Evolutionary conservation across 1,140 invertebrate genomes (phyloP), one percentile per base, ranked within the genome.

Genomic region (Sweltsa coloradensis): DNA sequence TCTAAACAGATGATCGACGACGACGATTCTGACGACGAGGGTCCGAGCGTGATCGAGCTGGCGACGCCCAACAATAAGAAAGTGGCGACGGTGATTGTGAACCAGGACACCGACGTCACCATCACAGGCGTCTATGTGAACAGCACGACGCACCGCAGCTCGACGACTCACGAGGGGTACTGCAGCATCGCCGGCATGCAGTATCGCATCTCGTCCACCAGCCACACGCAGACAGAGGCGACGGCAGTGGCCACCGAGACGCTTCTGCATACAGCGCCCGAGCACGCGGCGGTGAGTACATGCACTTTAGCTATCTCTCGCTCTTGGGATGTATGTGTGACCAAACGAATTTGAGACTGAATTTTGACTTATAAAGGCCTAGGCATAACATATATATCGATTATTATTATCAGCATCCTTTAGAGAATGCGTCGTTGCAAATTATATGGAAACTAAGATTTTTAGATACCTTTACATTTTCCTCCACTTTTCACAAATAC

Each of bases 81-180:
- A 19, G 48, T 53, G 1, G 51, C 51, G 5, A 46, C 50, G 34
- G 73, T 81, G 14, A 83, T 87, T 54, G 72, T 87, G 6, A 83
- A 83, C 57, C 83, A 87, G 61, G 85, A 88, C 53, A 85, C 85
- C 0, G 85, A 88, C 54, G 83, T 89, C 1, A 89, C 85, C 36
- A 87, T 88, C 47, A 88, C 85, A 1, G 53, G 51, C 16, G 83
- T 88, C 41, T 83, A 82, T 57, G 78, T 82, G 31, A 82, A 82
- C 61, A 71, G 72, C 47, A 79, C 78, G 64, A 86, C 76, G 49
- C 72, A 66, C 61, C n/a, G n/a, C n/a, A n/a, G n/a, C n/a, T 85
- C 69, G 36, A 84, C 74, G 53, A 81, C 76, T 60, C 83, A 85
- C 57, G 84, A 87, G 64, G 83, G 83, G 24, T 87, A 83, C 58